These are phyloP conservation scores for Brachionichthys hirsutus DNA, from an alignment of 2,113 vertebrate species.

Conservation along the genomic window DNA sequence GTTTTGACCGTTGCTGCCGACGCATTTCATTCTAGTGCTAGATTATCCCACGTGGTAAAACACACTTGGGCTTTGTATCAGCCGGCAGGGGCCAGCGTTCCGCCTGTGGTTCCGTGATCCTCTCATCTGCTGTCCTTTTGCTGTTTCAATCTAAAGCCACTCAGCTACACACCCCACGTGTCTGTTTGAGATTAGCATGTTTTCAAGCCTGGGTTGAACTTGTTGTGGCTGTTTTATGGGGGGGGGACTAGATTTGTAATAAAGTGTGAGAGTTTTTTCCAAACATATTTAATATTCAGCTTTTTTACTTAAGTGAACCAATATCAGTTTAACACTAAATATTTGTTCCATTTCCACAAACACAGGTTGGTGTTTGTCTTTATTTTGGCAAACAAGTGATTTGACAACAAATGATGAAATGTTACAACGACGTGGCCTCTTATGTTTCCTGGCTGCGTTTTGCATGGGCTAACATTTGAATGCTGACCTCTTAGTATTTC, in stretches of 20 bases:
- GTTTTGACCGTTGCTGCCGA: background rate
- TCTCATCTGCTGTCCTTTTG: background rate
- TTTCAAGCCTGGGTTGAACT: background rate
- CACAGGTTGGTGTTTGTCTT: slow-evolving; percentile 4
- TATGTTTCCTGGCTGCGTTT: no score
- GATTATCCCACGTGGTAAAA: background rate
- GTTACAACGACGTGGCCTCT: no score
- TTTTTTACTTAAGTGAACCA: slow-evolving; percentile 9
- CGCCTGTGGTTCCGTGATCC: slow-evolving; percentile 25
- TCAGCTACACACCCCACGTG: background rate
- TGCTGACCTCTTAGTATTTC: slow-evolving; percentile 4
- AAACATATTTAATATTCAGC: slow-evolving; percentile 44
- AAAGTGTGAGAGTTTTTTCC: slow-evolving; percentile 15
- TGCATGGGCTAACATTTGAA: no score
- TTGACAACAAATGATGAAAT: slow-evolving; percentile 4
- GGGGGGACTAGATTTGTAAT: slow-evolving; percentile 41
- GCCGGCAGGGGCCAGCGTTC: slow-evolving; percentile 23
- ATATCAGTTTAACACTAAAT: slow-evolving; percentile 26
- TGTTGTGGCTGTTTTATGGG: background rate
- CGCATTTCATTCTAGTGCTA: background rate
- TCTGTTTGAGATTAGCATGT: background rate
- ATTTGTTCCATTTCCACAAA: background rate
- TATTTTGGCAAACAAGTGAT: background rate
- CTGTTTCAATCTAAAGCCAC: background rate
- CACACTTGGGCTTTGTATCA: slow-evolving; percentile 31